phyloP scores from a whole-genome alignment of 2,888 invertebrate genomes.

The Bellardia bayeri region DNA sequence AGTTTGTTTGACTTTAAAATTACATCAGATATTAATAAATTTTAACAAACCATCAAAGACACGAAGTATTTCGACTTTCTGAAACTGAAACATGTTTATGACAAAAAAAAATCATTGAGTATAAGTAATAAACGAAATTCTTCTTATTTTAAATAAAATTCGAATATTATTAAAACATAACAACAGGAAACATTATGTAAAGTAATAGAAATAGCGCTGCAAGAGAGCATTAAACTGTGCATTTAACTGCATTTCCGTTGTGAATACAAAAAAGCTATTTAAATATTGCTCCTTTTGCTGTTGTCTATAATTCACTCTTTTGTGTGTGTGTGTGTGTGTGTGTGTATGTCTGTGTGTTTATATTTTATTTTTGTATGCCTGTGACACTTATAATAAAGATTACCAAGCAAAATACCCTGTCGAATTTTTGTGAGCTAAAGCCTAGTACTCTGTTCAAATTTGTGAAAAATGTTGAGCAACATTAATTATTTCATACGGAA shows the following conservation, averaged over 20 bases:
- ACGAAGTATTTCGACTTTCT: neutral
- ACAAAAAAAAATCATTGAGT: neutral
- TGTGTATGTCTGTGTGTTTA: too few species aligned
- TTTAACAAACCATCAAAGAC: neutral
- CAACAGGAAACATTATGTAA: neutral
- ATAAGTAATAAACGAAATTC: neutral
- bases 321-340: too few species aligned
- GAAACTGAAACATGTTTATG: neutral
- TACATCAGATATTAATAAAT: too few species aligned
- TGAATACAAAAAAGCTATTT: neutral
- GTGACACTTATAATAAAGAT: neutral
- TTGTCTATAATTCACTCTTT: neutral
- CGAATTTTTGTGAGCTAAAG: too few species aligned
- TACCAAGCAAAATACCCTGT: neutral
- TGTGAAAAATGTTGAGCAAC: too few species aligned
- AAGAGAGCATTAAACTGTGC: conserved; percentile 1
- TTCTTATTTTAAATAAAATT: neutral
- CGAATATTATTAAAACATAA: neutral
- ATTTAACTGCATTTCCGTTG: conserved; percentile 65
- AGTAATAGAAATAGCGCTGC: neutral
- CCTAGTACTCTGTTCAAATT: too few species aligned
- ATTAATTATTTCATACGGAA: too few species aligned
- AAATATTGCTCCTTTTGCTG: neutral
- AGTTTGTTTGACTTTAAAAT: neutral
- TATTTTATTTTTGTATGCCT: too few species aligned